A percentile compares a stretch with the other conserved stretches of the same genome.
phyloP scores from a whole-genome alignment of 2,797 vertebrate genomes.

The Enteromius anoplus region DNA sequence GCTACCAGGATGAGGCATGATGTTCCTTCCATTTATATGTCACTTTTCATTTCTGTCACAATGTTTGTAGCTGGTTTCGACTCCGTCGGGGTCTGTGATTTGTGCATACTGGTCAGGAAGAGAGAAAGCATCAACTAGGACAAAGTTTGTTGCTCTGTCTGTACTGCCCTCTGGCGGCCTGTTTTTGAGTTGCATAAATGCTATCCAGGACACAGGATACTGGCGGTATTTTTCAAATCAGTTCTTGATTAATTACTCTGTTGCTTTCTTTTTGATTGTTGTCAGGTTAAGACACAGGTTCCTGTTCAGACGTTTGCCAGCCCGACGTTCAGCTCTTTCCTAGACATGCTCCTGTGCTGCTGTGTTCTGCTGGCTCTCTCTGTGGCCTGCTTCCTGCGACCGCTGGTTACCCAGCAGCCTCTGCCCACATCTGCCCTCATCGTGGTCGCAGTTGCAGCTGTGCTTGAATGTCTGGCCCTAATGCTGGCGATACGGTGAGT shows the following conservation, averaged over 20 bases:
- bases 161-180: constrained; percentile 43
- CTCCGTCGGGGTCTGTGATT: not conserved
- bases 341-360: constrained; percentile 91
- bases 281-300: constrained; percentile 73
- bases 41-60: not conserved
- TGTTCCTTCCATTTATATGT: not conserved
- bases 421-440: constrained; percentile 78
- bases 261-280: not conserved
- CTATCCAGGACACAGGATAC: not conserved
- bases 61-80: not conserved
- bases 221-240: not conserved
- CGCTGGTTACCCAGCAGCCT: constrained; percentile 69
- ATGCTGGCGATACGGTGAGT: constrained; percentile 87
- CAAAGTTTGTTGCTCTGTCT: not conserved
- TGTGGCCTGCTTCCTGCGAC: constrained; percentile 89
- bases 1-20: constrained; percentile 93
- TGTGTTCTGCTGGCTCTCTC: constrained; percentile 90
- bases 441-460: constrained; percentile 80
- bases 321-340: constrained; percentile 91
- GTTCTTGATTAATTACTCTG: not conserved
- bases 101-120: not conserved
- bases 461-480: constrained; percentile 87
- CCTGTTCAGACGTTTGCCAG: constrained; percentile 93
- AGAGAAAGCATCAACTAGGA: not conserved
- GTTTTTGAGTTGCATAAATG: not conserved